phyloP scores from a whole-genome alignment of 2,888 invertebrate genomes.

The Sturmia bella region DNA sequence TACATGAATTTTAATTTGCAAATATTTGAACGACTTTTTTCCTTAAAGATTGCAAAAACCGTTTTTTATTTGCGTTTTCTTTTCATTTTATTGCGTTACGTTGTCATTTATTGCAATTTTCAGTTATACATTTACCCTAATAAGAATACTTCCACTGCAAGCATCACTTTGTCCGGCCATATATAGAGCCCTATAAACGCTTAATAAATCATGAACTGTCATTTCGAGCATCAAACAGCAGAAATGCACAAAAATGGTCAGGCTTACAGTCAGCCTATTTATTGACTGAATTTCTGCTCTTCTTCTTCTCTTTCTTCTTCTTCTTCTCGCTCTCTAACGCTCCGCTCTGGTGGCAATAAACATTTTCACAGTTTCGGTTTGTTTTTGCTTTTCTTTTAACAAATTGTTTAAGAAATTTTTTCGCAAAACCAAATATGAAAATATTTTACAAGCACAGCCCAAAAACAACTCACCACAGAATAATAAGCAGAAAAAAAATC shows the following conservation, averaged over 20 bases:
- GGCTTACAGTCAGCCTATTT: slow-evolving; percentile 34
- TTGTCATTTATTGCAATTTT: slow-evolving; percentile 43
- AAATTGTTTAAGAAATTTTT: slow-evolving; percentile 64
- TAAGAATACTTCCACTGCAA: slow-evolving; percentile 55
- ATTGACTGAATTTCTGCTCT: not conserved
- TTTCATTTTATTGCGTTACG: not conserved
- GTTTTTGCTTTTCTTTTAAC: slow-evolving; percentile 30
- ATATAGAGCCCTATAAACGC: slow-evolving; percentile 70
- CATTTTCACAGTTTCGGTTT: not conserved
- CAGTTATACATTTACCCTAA: slow-evolving; percentile 51
- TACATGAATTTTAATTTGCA: slow-evolving; percentile 58
- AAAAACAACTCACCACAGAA: slow-evolving; percentile 48
- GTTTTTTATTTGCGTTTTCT: not conserved
- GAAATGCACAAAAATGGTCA: slow-evolving; percentile 58
- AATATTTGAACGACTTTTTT: slow-evolving; percentile 52
- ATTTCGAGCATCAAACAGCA: slow-evolving; percentile 62
- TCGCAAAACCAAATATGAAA: slow-evolving; percentile 63
- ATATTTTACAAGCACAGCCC: slow-evolving; percentile 50
- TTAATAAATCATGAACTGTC: slow-evolving; percentile 70
- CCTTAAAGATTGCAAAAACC: not conserved
- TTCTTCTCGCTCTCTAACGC: not conserved
- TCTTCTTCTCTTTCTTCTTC: not conserved
- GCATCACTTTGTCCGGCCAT: slow-evolving; percentile 66
- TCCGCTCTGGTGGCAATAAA: not conserved
- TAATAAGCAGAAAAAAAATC: not conserved